These are phyloP conservation scores for Ectemnius continuus DNA, from an alignment of 2,888 invertebrate species.

Conservation along the genomic window DNA sequence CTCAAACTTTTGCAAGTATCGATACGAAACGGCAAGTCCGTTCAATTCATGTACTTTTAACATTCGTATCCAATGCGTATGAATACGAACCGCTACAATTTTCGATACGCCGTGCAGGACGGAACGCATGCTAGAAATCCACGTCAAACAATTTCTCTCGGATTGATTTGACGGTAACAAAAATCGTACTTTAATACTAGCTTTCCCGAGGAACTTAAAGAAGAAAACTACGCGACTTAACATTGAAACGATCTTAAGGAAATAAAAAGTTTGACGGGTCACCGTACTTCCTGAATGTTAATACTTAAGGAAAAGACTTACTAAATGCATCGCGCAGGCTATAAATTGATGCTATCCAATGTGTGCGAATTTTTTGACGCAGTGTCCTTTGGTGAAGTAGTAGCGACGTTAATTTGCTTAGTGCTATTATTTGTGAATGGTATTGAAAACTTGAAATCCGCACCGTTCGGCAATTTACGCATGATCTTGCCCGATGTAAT, in stretches of 20 bases:
- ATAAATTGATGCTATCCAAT: conserved; percentile 74
- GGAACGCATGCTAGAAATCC: conserved; percentile 6
- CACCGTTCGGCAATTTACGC: conserved; percentile 88
- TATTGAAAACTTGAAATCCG: conserved; percentile 86
- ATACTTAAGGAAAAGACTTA: conserved; percentile 57
- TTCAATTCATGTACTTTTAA: not conserved
- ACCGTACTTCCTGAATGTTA: too few relatives aligned
- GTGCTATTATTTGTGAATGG: conserved; percentile 78
- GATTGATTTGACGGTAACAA: conserved; percentile 16
- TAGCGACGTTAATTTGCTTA: conserved; percentile 72
- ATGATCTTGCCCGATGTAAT: conserved; percentile 98
- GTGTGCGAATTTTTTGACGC: conserved; percentile 71
- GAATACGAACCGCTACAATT: too few relatives aligned
- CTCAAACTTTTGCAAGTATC: conserved; percentile 40
- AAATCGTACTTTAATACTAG: conserved; percentile 12
- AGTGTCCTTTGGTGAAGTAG: conserved; percentile 75
- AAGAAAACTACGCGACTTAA: not conserved
- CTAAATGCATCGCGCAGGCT: conserved; percentile 42
- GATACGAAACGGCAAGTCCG: conserved; percentile 32
- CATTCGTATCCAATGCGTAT: too few relatives aligned
- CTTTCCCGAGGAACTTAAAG: not conserved
- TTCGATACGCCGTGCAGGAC: not conserved
- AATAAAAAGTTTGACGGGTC: too few relatives aligned
- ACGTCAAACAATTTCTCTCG: not conserved
- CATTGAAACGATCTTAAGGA: not conserved